Conservation (phyloP, 2,797 vertebrate species). For the Scolopax rusticola region DNA sequence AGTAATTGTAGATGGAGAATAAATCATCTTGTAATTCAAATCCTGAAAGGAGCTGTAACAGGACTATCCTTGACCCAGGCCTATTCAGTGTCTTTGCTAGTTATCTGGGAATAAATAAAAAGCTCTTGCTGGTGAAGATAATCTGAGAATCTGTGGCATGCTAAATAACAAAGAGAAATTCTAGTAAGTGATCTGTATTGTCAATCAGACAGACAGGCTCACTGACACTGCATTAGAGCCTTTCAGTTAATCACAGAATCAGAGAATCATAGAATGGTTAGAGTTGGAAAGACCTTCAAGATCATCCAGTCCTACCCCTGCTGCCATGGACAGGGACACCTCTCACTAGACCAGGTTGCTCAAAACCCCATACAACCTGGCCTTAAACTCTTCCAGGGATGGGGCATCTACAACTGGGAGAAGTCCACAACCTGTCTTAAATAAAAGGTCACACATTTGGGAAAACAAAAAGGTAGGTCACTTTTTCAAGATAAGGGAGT, state of each 20-base stretch:
- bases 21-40: background rate
- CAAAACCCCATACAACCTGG: no score
- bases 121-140: background rate
- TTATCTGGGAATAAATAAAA: slow-evolving; percentile 15
- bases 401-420: no score
- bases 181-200: background rate
- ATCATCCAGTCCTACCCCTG: no score
- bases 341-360: no score
- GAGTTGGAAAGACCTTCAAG: no score
- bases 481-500: background rate
- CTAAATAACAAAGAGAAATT: background rate
- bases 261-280: no score
- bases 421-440: background rate
- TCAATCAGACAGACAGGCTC: background rate
- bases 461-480: background rate
- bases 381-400: no score
- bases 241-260: background rate
- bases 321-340: no score
- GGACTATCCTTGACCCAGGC: background rate
- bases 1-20: background rate
- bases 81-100: background rate
- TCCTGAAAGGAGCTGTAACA: background rate
- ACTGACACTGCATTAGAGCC: background rate
- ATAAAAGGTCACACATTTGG: background rate
- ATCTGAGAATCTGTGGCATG: background rate